phyloP scores from a whole-genome alignment of 2,797 vertebrate genomes.

The Chelidonichthys spinosus region DNA sequence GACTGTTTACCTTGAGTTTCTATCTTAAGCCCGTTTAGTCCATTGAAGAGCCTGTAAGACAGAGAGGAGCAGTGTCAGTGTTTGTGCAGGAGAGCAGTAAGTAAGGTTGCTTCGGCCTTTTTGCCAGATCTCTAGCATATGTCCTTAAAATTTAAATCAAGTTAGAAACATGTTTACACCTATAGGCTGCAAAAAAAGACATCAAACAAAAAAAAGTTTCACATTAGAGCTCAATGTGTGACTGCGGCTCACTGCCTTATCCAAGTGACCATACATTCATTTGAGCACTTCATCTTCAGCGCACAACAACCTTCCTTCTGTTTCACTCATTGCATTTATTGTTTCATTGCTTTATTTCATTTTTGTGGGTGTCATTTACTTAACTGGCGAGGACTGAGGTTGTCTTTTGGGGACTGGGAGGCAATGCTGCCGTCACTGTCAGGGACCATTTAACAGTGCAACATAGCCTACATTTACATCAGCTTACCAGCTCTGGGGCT shows the following conservation, averaged over 20 bases:
- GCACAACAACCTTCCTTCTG: not conserved
- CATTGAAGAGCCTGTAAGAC: conserved; percentile 88
- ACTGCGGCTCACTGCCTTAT: conserved; percentile 1
- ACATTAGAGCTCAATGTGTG: not conserved
- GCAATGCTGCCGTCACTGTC: conserved; percentile 38
- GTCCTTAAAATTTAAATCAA: conserved; percentile 1
- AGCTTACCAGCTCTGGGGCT: conserved; percentile 41
- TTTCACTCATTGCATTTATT: conserved; percentile 29
- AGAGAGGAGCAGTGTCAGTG: conserved; percentile 7
- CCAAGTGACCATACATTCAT: conserved; percentile 1
- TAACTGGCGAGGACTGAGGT: conserved; percentile 38
- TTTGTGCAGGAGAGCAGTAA: not conserved
- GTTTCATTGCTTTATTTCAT: conserved; percentile 17
- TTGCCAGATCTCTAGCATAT: not conserved
- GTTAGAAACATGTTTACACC: conserved; percentile 16
- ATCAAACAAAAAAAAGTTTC: not conserved
- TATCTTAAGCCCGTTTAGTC: conserved; percentile 94
- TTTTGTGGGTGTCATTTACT: conserved; percentile 42
- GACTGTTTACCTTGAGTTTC: conserved; percentile 96
- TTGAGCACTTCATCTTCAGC: conserved; percentile 20
- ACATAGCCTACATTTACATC: conserved; percentile 47
- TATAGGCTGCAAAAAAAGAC: not conserved
- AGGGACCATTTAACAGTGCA: conserved; percentile 65
- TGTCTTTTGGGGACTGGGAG: conserved; percentile 42
- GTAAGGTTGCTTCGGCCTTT: not conserved